Evolutionary conservation across 2,797 vertebrate genomes (phyloP), one percentile per base, ranked within the genome.

Genomic region (Potorous gilbertii): DNA sequence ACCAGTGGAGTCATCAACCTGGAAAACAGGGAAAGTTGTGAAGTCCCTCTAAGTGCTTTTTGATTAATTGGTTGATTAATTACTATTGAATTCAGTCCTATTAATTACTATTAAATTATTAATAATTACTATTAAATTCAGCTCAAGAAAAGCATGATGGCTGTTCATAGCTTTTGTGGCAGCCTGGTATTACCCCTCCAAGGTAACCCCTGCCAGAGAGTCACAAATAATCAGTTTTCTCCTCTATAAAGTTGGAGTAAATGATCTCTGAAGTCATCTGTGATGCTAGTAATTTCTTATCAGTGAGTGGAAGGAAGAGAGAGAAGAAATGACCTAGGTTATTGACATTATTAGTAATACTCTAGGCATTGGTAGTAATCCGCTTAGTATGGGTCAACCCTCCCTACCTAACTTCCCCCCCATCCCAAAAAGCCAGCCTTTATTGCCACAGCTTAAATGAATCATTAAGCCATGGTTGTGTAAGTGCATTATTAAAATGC

Each of bases 331-430:
- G 90, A 40, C 46, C 5, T 2, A 12, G 50, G 34, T 40, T 50
- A 92, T 66, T 54, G 90, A 34, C 52, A 93, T 95, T 87, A 91
- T 90, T 59, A 57, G 28, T 57, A 57, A 57, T 97, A 94, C 95
- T 94, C 54, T 90, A 56, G 94, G 92, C 89, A 89, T 57, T 59
- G 89, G 40, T 59, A 81, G n/a, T 89, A 94, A 96, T 97, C 92
- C 95, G 34, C 9, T 46, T 87, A 27, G 92, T 94, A 54, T 93
- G 94, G 94, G 89, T 93, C 66, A 56, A 93, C 54, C 13, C 91
- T 93, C 0, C 8, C 95, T 24, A 93, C 50, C 52, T 52, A 52
- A 52, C 52, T 52, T 6, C 52, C 66, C 56, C 11, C 31, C 21
- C 40, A 50, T 87, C 21, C 50, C 46, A 27, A 46, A 46, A 46